A percentile compares a stretch with the other conserved stretches of the same genome.
phyloP scores from a whole-genome alignment of 2,888 invertebrate species.

The Scelioninae gen. 2 region DNA sequence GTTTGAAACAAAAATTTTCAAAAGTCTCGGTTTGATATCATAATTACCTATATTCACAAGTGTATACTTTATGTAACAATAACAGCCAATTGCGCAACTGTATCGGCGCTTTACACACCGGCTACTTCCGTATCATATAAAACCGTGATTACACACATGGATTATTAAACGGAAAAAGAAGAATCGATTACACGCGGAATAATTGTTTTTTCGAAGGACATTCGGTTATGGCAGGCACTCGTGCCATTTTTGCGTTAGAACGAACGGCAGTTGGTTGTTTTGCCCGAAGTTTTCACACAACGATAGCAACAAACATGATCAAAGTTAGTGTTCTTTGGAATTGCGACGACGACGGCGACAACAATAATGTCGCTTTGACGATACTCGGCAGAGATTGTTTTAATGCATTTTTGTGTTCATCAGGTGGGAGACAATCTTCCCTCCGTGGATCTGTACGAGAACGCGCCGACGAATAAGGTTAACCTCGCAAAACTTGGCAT shows the following conservation, averaged over 20 bases:
- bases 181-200: conserved; percentile 2
- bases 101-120: not conserved
- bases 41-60: no score
- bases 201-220: conserved; percentile 49
- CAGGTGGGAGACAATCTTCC: conserved; percentile 93
- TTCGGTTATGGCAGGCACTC: conserved; percentile 67
- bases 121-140: conserved; percentile 13
- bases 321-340: conserved; percentile 66
- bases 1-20: no score
- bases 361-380: no score
- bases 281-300: conserved; percentile 65
- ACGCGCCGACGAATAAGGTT: conserved; percentile 90
- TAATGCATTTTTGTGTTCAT: not conserved
- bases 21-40: no score
- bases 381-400: not conserved
- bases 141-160: conserved; percentile 1
- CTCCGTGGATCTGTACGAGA: conserved; percentile 87
- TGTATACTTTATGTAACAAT: conserved; percentile 8
- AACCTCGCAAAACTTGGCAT: conserved; percentile 83
- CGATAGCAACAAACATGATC: conserved; percentile 71
- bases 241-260: conserved; percentile 63
- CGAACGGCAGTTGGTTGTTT: conserved; percentile 64
- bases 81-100: conserved; percentile 6
- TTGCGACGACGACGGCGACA: no score
- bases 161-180: conserved; percentile 13